Conservation (phyloP, 2,797 vertebrate species). For the Betta splendens region DNA sequence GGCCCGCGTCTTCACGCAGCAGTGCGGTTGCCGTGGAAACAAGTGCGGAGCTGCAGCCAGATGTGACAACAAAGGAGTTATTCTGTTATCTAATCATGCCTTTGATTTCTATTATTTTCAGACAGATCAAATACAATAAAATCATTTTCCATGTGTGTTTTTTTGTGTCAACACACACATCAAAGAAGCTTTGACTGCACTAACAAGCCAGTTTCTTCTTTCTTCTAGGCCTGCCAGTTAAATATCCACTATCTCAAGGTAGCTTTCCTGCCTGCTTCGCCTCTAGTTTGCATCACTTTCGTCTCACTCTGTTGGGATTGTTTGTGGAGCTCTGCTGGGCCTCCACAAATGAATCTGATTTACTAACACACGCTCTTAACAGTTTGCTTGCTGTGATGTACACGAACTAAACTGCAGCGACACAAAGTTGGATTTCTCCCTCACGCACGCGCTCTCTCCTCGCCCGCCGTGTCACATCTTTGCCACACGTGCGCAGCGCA, state of each 20-base stretch:
- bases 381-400: conserved; percentile 40
- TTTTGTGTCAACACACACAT: conserved; percentile 10
- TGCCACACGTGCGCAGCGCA: neutral
- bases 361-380: conserved; percentile 80
- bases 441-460: conserved; percentile 2
- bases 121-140: conserved; percentile 8
- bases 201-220: conserved; percentile 76
- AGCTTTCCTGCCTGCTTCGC: conserved; percentile 71
- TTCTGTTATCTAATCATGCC: conserved; percentile 4
- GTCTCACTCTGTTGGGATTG: conserved; percentile 59
- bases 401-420: neutral
- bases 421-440: conserved; percentile 17
- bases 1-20: conserved; percentile 35
- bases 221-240: conserved; percentile 84
- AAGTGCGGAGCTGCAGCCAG: conserved; percentile 28
- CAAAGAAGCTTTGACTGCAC: conserved; percentile 27
- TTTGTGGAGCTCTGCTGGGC: conserved; percentile 71
- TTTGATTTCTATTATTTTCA: conserved; percentile 9
- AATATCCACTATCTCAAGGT: conserved; percentile 87
- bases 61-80: conserved; percentile 43
- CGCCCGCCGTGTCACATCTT: conserved; percentile 6
- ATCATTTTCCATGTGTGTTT: conserved; percentile 10
- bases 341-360: conserved; percentile 80
- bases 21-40: conserved; percentile 71
- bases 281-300: conserved; percentile 61